Conservation (phyloP, 2,113 vertebrate species). For the Ciconia stormi region DNA sequence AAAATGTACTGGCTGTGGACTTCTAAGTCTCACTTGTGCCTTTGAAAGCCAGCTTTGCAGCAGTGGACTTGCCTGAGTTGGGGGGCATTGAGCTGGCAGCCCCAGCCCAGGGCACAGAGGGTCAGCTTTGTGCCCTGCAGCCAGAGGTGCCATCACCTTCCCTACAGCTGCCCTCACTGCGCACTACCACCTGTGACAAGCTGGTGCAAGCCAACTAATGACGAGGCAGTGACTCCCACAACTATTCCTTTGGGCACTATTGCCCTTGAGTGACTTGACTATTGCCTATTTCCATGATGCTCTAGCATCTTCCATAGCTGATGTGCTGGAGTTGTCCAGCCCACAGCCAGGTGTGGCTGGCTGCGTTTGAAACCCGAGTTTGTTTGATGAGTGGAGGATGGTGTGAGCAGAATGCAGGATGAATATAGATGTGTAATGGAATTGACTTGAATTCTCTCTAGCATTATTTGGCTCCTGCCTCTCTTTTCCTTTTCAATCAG, state of each 20-base stretch:
- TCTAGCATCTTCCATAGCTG: neutral
- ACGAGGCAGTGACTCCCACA: neutral
- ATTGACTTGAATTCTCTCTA: neutral
- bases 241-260: neutral
- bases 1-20: neutral
- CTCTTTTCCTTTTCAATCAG: conserved; percentile 53
- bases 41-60: neutral
- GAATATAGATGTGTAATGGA: neutral
- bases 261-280: neutral
- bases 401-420: neutral
- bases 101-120: neutral
- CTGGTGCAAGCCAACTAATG: neutral
- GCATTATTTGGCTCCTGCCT: neutral
- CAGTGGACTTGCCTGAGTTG: neutral
- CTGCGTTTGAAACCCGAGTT: neutral
- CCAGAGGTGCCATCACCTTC: neutral
- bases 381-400: neutral
- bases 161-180: neutral
- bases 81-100: neutral
- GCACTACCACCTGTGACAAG: neutral
- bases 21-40: neutral
- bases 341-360: neutral
- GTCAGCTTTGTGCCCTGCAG: neutral
- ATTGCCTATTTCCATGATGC: neutral
- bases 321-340: neutral